Percentiles rank a stretch among this genome's conserved stretches.
Conservation (phyloP, 2,113 vertebrate genomes). For the Solea solea region DNA sequence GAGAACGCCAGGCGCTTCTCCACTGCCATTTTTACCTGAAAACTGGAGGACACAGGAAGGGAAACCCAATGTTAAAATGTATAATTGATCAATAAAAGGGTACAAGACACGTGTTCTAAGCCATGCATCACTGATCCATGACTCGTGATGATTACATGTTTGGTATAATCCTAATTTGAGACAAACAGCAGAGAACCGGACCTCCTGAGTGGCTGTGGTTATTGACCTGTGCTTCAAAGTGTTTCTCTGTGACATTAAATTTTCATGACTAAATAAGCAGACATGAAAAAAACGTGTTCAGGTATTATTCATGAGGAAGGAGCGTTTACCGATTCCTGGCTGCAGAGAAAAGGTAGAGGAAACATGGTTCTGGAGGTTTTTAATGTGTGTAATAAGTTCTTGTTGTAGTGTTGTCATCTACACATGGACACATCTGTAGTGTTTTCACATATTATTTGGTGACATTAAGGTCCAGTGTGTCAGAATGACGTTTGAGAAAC, state of each 20-base stretch:
- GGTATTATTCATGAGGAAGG: background rate
- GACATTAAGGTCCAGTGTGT: no score
- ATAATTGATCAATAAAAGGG: constrained; percentile 1
- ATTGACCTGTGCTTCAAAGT: background rate
- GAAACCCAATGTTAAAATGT: background rate
- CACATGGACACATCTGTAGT: no score
- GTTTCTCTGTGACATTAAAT: background rate
- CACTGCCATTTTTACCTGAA: constrained; percentile 88
- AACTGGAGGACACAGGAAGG: constrained; percentile 37
- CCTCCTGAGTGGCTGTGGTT: no score
- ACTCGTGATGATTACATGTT: background rate
- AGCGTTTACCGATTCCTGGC: background rate
- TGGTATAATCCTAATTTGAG: no score
- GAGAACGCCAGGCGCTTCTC: constrained; percentile 94
- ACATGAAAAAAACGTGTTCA: background rate
- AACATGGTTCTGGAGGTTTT: background rate
- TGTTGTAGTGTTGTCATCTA: no score
- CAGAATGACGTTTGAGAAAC: no score
- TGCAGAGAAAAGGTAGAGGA: background rate
- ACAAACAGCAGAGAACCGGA: no score
- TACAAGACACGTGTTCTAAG: no score
- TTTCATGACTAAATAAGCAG: background rate
- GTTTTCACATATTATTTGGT: no score
- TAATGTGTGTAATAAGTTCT: no score
- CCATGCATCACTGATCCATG: background rate